Evolutionary conservation across 2,888 invertebrate genomes (phyloP).

Genomic region (Drosophila anomalata): DNA sequence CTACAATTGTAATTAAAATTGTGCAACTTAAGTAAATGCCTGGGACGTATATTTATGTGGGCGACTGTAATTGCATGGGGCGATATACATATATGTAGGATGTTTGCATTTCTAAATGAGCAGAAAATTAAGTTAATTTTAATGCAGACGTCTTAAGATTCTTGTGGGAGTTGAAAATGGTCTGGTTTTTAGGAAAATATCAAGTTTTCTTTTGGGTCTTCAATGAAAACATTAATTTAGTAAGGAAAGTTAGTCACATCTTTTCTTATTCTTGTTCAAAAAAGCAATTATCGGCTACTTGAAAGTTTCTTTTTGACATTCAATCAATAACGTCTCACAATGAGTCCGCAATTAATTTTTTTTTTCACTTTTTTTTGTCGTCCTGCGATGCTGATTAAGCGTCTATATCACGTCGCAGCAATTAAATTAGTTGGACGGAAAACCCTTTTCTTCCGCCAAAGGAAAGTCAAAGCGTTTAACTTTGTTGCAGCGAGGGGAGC

Average conservation of each 20-base stretch:
- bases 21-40: conserved; percentile 47
- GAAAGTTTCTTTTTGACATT: conserved; percentile 21
- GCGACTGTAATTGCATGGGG: conserved; percentile 50
- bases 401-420: conserved; percentile 71
- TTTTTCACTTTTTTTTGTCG: conserved; percentile 1
- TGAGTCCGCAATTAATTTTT: conserved; percentile 19
- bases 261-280: neutral
- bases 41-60: conserved; percentile 49
- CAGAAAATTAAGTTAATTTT: conserved; percentile 67
- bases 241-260: neutral
- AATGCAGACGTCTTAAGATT: conserved; percentile 55
- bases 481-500: conserved; percentile 42
- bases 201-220: neutral
- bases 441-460: conserved; percentile 45
- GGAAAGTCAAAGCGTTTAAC: conserved; percentile 64
- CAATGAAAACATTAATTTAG: neutral
- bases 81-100: conserved; percentile 1
- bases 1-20: conserved; percentile 62
- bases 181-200: conserved; percentile 8
- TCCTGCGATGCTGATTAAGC: conserved; percentile 7
- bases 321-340: conserved; percentile 22
- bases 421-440: conserved; percentile 74
- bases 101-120: conserved; percentile 56
- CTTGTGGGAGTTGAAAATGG: conserved; percentile 20
- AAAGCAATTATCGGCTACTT: conserved; percentile 14